Conservation (phyloP, 2,797 vertebrate species). For the Cygnus olor region DNA sequence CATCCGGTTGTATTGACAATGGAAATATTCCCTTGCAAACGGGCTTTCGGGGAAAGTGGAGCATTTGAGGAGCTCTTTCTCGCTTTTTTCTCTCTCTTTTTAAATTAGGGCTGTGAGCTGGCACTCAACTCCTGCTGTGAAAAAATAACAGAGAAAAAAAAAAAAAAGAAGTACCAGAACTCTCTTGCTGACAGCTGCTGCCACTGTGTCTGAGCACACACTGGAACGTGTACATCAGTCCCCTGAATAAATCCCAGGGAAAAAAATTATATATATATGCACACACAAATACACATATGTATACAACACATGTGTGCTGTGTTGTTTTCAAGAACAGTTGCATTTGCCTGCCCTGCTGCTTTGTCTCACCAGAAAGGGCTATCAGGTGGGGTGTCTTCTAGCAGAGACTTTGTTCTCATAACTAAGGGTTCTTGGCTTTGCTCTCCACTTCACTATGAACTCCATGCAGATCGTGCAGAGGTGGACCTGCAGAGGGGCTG, state of each 20-base stretch:
- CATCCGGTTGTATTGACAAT: background rate
- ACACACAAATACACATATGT: no score
- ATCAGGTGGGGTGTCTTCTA: background rate
- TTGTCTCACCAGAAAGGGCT: background rate
- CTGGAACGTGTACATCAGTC: background rate
- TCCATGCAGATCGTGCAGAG: background rate
- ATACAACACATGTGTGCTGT: background rate
- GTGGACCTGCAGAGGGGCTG: background rate
- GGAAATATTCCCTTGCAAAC: background rate
- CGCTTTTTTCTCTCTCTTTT: background rate
- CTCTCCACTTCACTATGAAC: background rate
- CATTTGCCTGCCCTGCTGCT: background rate
- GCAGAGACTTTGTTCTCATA: background rate
- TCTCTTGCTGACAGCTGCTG: background rate
- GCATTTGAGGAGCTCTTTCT: background rate
- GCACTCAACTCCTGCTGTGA: background rate
- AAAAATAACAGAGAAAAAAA: background rate
- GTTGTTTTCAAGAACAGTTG: background rate
- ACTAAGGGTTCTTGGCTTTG: background rate
- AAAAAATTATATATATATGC: background rate
- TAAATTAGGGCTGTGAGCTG: background rate
- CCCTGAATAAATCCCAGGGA: background rate
- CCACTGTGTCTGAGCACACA: background rate
- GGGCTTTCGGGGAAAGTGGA: background rate
- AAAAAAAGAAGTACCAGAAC: background rate